These are phyloP conservation scores for Periophthalmus modestus DNA, from an alignment of 2,113 vertebrate genomes.

Conservation along the genomic window DNA sequence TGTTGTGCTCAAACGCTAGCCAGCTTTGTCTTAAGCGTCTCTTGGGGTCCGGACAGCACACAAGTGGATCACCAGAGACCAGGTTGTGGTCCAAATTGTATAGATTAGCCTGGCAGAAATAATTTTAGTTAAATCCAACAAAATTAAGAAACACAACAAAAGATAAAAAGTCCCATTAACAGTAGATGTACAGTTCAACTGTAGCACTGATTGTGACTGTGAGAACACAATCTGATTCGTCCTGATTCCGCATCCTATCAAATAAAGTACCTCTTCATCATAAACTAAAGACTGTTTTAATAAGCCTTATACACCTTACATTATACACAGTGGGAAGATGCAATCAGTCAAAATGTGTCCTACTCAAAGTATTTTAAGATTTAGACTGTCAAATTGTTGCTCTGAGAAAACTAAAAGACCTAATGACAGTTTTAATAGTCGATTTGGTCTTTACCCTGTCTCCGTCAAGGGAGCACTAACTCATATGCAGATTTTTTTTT, in stretches of 20 bases:
- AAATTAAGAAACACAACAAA: conserved; percentile 14
- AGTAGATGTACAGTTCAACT: not conserved
- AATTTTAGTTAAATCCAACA: conserved; percentile 13
- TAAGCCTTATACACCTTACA: not conserved
- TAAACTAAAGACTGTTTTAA: not conserved
- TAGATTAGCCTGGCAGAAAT: conserved; percentile 25
- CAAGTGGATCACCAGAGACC: conserved; percentile 47
- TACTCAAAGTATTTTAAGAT: too few species aligned
- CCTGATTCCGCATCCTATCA: not conserved
- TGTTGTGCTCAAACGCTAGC: conserved; percentile 33
- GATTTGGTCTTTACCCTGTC: too few species aligned
- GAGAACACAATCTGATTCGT: not conserved
- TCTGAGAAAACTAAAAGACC: too few species aligned
- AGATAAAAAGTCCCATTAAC: not conserved
- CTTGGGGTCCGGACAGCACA: conserved; percentile 52
- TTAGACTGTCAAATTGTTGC: too few species aligned
- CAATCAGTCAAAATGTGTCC: not conserved
- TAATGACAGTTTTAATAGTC: too few species aligned
- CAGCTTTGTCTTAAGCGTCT: conserved; percentile 51
- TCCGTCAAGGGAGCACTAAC: too few species aligned
- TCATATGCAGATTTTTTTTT: not conserved
- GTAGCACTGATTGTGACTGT: not conserved
- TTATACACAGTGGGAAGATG: not conserved
- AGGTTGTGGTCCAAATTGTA: conserved; percentile 15
- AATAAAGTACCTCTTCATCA: not conserved